Evolutionary conservation across 2,797 vertebrate species (phyloP).

Genomic region (Myoxocephalus aenaeus): DNA sequence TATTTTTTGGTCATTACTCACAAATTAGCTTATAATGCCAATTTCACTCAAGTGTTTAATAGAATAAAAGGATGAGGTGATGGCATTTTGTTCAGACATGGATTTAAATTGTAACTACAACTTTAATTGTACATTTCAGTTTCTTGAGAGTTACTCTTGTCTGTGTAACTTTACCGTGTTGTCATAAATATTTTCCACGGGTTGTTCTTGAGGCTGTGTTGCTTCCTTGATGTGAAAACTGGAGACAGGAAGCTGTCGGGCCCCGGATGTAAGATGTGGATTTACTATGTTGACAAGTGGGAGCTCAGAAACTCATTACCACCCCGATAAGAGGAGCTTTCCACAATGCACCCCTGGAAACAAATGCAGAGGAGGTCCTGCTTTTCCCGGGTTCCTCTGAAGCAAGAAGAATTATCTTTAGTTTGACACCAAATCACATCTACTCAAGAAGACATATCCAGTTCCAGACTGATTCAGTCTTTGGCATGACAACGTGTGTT

Average conservation of each 20-base stretch:
- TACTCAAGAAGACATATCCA: constrained; percentile 6
- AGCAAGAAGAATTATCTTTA: constrained; percentile 47
- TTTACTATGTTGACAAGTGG: constrained; percentile 65
- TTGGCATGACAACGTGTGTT: constrained; percentile 14
- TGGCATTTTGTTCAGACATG: background rate
- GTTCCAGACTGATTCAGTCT: background rate
- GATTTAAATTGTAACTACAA: background rate
- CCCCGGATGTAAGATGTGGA: constrained; percentile 60
- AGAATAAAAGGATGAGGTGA: background rate
- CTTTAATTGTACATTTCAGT: background rate
- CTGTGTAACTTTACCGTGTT: background rate
- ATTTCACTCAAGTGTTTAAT: background rate
- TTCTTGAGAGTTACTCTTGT: background rate
- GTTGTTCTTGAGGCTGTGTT: constrained; percentile 18
- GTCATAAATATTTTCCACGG: constrained; percentile 19
- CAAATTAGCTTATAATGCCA: background rate
- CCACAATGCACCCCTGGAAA: constrained; percentile 54
- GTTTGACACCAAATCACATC: constrained; percentile 28
- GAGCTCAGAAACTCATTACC: constrained; percentile 72
- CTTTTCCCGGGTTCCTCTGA: constrained; percentile 35
- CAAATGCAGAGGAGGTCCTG: constrained; percentile 20
- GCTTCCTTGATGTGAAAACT: constrained; percentile 41
- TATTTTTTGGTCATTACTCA: background rate
- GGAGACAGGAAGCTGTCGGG: constrained; percentile 11
- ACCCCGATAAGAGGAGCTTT: constrained; percentile 67